Conservation (phyloP, 2,797 vertebrate genomes). For the Pipistrellus pygmaeus region DNA sequence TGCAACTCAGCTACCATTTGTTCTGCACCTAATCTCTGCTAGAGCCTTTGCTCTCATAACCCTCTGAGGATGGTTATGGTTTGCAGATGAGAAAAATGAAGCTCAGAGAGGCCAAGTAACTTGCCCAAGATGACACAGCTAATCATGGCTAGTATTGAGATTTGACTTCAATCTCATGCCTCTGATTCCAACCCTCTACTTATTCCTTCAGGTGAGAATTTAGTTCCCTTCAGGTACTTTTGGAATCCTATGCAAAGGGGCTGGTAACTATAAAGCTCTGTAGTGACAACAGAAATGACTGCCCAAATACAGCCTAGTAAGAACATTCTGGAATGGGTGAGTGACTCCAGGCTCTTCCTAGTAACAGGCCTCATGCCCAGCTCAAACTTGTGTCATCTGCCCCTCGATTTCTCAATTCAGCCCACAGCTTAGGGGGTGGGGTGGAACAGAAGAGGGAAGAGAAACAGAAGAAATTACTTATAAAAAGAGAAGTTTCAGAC, state of each 20-base stretch:
- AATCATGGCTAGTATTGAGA: not conserved
- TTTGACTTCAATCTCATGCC: not conserved
- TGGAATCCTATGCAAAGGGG: not conserved
- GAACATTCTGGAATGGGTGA: not conserved
- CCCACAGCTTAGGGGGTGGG: slow-evolving; percentile 45
- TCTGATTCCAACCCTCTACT: not conserved
- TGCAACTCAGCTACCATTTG: not conserved
- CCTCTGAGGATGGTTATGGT: not conserved
- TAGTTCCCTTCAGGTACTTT: not conserved
- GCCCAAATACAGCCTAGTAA: not conserved
- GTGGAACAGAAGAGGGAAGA: slow-evolving; percentile 55
- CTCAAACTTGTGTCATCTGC: slow-evolving; percentile 50
- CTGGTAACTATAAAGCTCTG: not conserved
- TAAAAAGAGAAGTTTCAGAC: slow-evolving; percentile 75
- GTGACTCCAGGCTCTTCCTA: not conserved
- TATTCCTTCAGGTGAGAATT: not conserved
- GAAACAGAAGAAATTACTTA: slow-evolving; percentile 78
- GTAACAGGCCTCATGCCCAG: not conserved
- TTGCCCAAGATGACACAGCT: not conserved
- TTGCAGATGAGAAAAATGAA: not conserved
- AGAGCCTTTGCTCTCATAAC: not conserved
- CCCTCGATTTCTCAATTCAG: slow-evolving; percentile 66
- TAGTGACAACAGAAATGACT: not conserved
- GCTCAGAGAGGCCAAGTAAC: not conserved
- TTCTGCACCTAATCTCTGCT: not conserved